Evolutionary conservation across 2,888 invertebrate species (phyloP).

Genomic region (Temnothorax rugatulus): DNA sequence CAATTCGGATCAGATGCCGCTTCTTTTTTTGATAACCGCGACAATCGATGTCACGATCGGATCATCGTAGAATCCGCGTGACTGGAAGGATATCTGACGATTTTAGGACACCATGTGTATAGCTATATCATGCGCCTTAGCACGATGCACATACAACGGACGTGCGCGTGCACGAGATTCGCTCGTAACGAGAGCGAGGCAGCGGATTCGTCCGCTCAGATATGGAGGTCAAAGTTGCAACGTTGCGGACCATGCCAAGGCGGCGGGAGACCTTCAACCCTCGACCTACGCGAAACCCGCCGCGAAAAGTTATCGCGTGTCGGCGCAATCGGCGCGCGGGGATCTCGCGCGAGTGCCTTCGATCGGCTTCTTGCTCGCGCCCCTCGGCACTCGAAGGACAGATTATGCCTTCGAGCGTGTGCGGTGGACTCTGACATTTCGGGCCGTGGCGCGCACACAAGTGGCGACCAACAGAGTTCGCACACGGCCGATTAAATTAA

Average conservation of each 20-base stretch:
- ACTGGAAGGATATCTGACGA: not conserved
- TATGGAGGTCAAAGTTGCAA: conserved; percentile 59
- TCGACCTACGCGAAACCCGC: conserved; percentile 71
- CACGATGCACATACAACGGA: not conserved
- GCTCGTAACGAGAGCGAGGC: conserved; percentile 40
- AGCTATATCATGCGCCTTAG: not conserved
- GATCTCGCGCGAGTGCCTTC: conserved; percentile 63
- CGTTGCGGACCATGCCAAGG: conserved; percentile 44
- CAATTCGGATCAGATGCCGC: not conserved
- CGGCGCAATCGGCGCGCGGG: conserved; percentile 59
- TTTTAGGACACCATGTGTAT: not conserved
- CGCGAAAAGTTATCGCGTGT: conserved; percentile 76
- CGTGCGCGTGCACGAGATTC: conserved; percentile 11
- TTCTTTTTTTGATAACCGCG: not conserved
- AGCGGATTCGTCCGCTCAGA: conserved; percentile 38
- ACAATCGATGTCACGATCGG: not conserved
- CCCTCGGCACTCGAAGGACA: conserved; percentile 70
- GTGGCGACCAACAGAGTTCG: conserved; percentile 43
- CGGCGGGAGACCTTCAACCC: conserved; percentile 75
- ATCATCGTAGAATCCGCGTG: not conserved
- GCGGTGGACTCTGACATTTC: conserved; percentile 36
- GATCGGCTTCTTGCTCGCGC: conserved; percentile 59
- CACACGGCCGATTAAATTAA: conserved; percentile 63
- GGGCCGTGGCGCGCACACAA: conserved; percentile 9
- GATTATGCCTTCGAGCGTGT: conserved; percentile 65